Percentiles rank a stretch among this genome's conserved stretches.
These are phyloP conservation scores for Decapterus maruadsi DNA, from an alignment of 2,797 vertebrate genomes.

Conservation along the genomic window DNA sequence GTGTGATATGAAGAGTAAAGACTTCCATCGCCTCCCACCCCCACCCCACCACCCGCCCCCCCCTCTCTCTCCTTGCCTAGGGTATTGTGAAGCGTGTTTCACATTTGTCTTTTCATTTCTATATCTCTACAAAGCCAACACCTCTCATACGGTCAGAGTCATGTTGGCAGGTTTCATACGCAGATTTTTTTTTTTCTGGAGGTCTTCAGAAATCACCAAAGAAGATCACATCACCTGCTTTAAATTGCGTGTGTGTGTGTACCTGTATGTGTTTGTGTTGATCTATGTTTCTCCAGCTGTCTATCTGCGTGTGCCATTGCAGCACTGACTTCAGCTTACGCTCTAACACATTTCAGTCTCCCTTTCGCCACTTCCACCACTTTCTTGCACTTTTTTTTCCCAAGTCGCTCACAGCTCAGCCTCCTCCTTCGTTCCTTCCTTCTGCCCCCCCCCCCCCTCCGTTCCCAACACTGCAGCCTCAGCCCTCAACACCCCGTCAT, in stretches of 20 bases:
- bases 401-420: conserved; percentile 38
- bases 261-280: conserved; percentile 4
- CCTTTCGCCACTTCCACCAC: conserved; percentile 45
- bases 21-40: not conserved
- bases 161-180: conserved; percentile 11
- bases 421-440: conserved; percentile 7
- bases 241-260: not conserved
- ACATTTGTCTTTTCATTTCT: conserved; percentile 54
- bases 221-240: not conserved
- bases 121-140: conserved; percentile 25
- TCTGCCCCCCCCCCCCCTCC: conserved; percentile 21
- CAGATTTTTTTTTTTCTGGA: conserved; percentile 4
- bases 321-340: conserved; percentile 19
- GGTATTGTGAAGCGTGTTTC: conserved; percentile 36
- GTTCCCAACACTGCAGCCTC: conserved; percentile 39
- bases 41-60: not conserved
- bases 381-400: conserved; percentile 23
- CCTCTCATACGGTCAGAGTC: conserved; percentile 23
- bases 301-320: conserved; percentile 10
- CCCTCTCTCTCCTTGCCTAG: conserved; percentile 33
- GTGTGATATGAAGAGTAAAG: conserved; percentile 51
- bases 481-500: conserved; percentile 44
- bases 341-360: conserved; percentile 42
- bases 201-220: not conserved
- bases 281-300: conserved; percentile 8